A percentile compares a stretch with the other conserved stretches of the same genome.
Evolutionary conservation across 1,140 invertebrate genomes (phyloP).

Genomic region (Platorchestia sp.): DNA sequence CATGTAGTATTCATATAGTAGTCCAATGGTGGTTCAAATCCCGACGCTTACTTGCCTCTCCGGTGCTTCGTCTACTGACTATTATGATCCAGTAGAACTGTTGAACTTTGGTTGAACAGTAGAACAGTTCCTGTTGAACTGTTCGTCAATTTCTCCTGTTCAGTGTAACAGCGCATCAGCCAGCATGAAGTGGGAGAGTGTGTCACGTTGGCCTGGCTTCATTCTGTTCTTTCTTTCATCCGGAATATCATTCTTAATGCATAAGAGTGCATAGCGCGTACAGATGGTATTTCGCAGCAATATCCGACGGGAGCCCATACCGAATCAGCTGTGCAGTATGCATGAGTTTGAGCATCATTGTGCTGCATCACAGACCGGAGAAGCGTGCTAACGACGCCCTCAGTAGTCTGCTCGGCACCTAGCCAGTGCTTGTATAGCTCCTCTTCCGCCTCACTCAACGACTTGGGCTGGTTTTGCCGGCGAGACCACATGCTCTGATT

Average conservation of each 20-base stretch:
- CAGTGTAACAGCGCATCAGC: neutral
- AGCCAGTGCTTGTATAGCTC: neutral
- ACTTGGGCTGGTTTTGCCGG: neutral
- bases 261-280: neutral
- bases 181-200: too few species aligned
- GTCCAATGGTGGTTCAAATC: too few species aligned
- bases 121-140: neutral
- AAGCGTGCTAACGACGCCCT: neutral
- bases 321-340: neutral
- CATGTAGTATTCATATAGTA: neutral
- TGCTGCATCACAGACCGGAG: neutral
- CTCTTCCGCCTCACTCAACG: neutral
- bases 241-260: neutral
- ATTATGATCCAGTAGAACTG: too few species aligned
- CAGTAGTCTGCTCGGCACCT: neutral
- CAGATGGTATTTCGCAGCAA: neutral
- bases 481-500: neutral
- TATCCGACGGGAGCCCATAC: neutral
- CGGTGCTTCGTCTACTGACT: neutral
- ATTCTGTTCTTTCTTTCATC: neutral
- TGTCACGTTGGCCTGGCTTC: neutral
- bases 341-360: neutral
- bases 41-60: neutral
- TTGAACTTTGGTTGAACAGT: neutral
- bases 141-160: neutral